A percentile compares a stretch with the other conserved stretches of the same genome.
phyloP scores from a whole-genome alignment of 2,113 vertebrate genomes.

The Rhinichthys klamathensis region DNA sequence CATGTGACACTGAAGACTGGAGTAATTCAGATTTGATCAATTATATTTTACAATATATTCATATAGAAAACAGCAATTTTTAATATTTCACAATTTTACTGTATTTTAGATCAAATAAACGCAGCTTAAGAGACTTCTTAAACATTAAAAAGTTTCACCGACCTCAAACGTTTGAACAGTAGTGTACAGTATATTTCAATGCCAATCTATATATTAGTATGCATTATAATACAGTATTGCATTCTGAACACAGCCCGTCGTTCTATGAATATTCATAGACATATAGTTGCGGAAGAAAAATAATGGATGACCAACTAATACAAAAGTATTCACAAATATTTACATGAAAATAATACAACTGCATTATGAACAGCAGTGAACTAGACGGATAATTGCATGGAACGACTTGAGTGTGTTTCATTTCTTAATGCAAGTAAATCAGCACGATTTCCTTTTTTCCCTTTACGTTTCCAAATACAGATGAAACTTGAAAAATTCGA shows the following conservation, averaged over 20 bases:
- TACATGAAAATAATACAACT: not conserved
- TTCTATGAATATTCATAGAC: not conserved
- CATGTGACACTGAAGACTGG: too few species aligned
- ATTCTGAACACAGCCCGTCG: not conserved
- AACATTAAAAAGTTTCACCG: not conserved
- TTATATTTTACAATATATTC: too few species aligned
- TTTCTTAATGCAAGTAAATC: too few species aligned
- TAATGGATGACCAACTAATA: not conserved
- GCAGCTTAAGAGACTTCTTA: not conserved
- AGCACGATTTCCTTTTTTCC: not conserved
- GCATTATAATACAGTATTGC: not conserved
- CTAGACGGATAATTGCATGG: not conserved
- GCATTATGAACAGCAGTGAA: constrained; percentile 15
- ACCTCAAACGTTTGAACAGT: not conserved
- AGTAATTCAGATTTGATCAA: too few species aligned
- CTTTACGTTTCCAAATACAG: not conserved
- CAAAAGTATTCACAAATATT: constrained; percentile 4
- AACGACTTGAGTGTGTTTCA: too few species aligned
- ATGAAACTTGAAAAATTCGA: too few species aligned
- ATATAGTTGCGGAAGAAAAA: not conserved
- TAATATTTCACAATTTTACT: too few species aligned
- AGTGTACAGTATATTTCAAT: not conserved
- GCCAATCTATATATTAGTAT: not conserved
- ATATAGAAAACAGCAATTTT: too few species aligned
- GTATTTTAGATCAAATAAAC: too few species aligned